Evolutionary conservation across 2,113 vertebrate genomes (phyloP).

Genomic region (Onychostoma macrolepis): DNA sequence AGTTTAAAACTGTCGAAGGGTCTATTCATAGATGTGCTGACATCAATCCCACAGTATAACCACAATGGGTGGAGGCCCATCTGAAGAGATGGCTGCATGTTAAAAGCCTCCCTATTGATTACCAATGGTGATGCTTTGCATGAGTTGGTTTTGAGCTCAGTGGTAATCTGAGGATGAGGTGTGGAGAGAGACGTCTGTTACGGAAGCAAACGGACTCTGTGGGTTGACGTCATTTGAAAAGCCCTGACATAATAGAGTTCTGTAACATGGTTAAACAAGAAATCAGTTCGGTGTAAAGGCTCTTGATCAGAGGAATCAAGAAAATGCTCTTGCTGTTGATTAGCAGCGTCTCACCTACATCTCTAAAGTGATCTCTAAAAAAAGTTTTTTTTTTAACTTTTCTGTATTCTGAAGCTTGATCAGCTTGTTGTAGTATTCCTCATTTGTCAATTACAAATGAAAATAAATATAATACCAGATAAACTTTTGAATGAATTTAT

Average conservation of each 20-base stretch:
- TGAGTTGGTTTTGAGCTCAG: slow-evolving; percentile 61
- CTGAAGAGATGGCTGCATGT: slow-evolving; percentile 55
- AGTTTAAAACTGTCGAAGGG: slow-evolving; percentile 73
- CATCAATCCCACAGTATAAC: slow-evolving; percentile 71
- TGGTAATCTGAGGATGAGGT: slow-evolving; percentile 50
- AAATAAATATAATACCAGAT: no score
- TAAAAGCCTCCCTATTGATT: slow-evolving; percentile 80
- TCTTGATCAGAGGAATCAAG: background rate
- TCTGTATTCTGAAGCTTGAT: background rate
- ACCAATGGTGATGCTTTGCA: slow-evolving; percentile 64
- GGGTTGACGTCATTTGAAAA: background rate
- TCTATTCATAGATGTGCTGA: slow-evolving; percentile 78
- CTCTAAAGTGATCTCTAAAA: no score
- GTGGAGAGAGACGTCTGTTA: background rate
- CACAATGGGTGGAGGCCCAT: slow-evolving; percentile 30
- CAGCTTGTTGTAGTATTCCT: no score
- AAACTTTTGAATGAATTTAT: no score
- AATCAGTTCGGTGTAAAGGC: background rate
- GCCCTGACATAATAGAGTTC: background rate
- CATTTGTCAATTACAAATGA: no score
- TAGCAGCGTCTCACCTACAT: background rate
- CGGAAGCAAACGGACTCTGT: background rate
- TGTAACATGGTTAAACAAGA: background rate
- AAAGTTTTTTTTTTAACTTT: no score
- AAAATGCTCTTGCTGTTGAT: background rate